Evolutionary conservation across 2,113 vertebrate genomes (phyloP), one percentile per base, ranked within the genome.

Genomic region (Burhinus bistriatus): DNA sequence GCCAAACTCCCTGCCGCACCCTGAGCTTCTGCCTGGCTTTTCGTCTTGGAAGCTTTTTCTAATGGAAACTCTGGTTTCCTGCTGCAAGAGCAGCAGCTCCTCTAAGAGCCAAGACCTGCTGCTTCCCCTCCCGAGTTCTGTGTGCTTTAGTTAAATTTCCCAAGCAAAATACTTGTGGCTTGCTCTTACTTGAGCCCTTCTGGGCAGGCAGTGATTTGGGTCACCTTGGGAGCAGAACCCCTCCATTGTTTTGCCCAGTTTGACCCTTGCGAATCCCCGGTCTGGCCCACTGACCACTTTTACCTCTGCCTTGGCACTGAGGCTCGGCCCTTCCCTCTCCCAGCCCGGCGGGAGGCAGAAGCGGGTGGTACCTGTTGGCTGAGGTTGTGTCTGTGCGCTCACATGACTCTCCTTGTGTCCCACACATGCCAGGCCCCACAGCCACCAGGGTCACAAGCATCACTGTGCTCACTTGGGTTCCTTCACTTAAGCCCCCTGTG

Each of bases 11-110:
- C 78, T 83, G 84, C 87, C 94, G 89, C 65, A 83, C 62, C 73
- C 89, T 11, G 40, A 91, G 87, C 95, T 96, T 94, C 93, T 96
- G 91, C 94, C 75, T 95, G 94, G 91, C 95, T 92, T 95, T 72
- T 89, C 2, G 20, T 94, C 84, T 88, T 79, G 83, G 91, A 88
- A 90, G 84, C 40, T 83, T 95, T 79, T 87, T 27, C 52, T 64
- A 22, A 0, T 6, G 62, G 95, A 45, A 91, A 55, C 18, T 79
- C 77, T 15, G 0, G 0, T 79, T 84, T 81, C 69, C 70, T n/a
- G 54, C 64, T 52, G 75, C 15, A 6, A 26, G 73, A 88, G 75
- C 90, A 58, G 79, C 87, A 38, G 89, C 92, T 89, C 51, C 49
- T 75, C 34, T 0, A 23, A 49, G 91, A 81, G 91, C 59, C 55